These are phyloP conservation scores for Prionailurus bengalensis DNA, from an alignment of 2,113 vertebrate genomes.

Conservation along the genomic window DNA sequence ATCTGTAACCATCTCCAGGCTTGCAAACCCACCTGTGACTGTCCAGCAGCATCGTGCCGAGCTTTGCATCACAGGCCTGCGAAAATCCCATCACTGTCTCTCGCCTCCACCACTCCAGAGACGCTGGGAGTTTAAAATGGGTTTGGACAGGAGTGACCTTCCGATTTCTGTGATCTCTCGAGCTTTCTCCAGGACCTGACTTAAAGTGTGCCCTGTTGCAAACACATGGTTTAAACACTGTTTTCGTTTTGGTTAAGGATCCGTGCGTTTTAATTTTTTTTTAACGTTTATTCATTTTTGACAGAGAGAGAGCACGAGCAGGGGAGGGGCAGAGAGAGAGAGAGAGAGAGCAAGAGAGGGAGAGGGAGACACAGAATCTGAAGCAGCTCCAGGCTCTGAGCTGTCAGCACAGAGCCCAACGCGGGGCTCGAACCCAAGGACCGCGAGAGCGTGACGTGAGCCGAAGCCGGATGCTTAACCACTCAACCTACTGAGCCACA, in stretches of 20 bases:
- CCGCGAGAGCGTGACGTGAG: too few relatives aligned
- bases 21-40: neutral
- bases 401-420: too few relatives aligned
- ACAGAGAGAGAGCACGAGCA: too few relatives aligned
- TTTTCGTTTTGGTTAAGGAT: constrained; percentile 74
- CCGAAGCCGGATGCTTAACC: accelerated
- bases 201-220: constrained; percentile 63
- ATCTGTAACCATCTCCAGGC: accelerated
- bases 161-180: constrained; percentile 78
- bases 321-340: too few relatives aligned
- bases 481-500: too few relatives aligned
- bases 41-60: neutral
- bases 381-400: too few relatives aligned
- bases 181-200: constrained; percentile 74
- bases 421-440: too few relatives aligned
- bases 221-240: neutral
- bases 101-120: neutral
- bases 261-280: constrained; percentile 25
- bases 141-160: constrained; percentile 46
- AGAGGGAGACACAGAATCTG: too few relatives aligned
- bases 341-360: too few relatives aligned
- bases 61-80: neutral
- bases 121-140: constrained; percentile 52
- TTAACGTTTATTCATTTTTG: too few relatives aligned
- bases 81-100: neutral